Evolutionary conservation across 2,113 vertebrate genomes (phyloP).

Genomic region (Lutjanus erythropterus): DNA sequence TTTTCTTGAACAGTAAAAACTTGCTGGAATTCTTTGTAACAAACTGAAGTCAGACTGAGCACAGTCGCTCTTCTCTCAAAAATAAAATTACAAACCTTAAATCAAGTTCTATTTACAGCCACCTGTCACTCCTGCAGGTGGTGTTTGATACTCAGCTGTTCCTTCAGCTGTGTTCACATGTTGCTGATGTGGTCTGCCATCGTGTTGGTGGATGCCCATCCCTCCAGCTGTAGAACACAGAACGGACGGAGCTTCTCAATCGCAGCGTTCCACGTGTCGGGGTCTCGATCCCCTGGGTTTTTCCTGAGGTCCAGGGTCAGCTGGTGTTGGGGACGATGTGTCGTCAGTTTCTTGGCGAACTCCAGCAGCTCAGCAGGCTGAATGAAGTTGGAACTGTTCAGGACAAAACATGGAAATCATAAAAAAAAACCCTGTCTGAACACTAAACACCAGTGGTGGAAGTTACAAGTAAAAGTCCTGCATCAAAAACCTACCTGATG

Average conservation of each 20-base stretch:
- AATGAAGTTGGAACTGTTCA: slow-evolving; percentile 92
- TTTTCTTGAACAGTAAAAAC: not conserved
- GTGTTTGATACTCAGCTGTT: not conserved
- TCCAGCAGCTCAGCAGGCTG: slow-evolving; percentile 90
- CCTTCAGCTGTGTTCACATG: slow-evolving; percentile 84
- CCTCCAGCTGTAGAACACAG: slow-evolving; percentile 85
- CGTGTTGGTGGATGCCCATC: slow-evolving; percentile 89
- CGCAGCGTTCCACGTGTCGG: slow-evolving; percentile 84
- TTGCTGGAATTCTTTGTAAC: not conserved
- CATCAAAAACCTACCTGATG: slow-evolving; percentile 86
- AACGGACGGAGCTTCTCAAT: slow-evolving; percentile 83
- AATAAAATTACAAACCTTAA: not conserved
- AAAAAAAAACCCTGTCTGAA: not conserved
- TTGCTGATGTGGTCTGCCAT: slow-evolving; percentile 92
- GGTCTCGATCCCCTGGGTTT: slow-evolving; percentile 91
- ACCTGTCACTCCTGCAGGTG: not conserved
- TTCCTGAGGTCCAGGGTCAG: slow-evolving; percentile 88
- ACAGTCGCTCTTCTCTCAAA: not conserved
- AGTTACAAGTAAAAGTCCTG: too few relatives aligned
- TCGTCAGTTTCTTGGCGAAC: slow-evolving; percentile 85
- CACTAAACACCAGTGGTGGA: not conserved
- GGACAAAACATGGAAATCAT: not conserved
- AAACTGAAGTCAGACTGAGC: not conserved
- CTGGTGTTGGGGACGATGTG: slow-evolving; percentile 75
- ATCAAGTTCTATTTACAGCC: not conserved